Evolutionary conservation across 2,888 invertebrate genomes (phyloP).

Genomic region (Clostera curtula): DNA sequence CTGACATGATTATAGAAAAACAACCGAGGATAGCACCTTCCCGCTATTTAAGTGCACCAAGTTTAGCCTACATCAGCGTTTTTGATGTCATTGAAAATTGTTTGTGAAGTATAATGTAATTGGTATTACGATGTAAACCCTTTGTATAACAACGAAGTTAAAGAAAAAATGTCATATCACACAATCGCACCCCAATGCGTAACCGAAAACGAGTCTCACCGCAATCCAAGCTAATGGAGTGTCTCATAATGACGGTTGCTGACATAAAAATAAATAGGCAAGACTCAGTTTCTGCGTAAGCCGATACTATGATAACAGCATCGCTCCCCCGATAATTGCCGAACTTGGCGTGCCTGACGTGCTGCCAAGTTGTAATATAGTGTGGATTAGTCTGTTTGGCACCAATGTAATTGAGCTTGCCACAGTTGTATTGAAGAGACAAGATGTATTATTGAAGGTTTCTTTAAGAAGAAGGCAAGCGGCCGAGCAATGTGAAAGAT

Average conservation of each 20-base stretch:
- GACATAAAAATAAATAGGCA: conserved; percentile 76
- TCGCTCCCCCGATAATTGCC: conserved; percentile 72
- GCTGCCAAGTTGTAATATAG: conserved; percentile 46
- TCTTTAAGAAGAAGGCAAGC: no score
- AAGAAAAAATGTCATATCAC: conserved; percentile 39
- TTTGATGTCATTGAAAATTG: no score
- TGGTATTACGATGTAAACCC: conserved; percentile 34
- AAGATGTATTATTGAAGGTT: no score
- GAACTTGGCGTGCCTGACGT: conserved; percentile 52
- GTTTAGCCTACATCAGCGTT: no score
- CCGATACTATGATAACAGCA: conserved; percentile 75
- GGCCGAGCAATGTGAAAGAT: not conserved
- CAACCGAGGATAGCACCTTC: no score
- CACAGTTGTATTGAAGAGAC: no score
- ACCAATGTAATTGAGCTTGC: conserved; percentile 51
- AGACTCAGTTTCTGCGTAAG: conserved; percentile 75
- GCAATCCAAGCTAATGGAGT: conserved; percentile 76
- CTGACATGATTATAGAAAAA: no score
- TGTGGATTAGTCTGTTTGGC: conserved; percentile 54
- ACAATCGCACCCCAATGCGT: conserved; percentile 67
- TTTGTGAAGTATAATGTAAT: no score
- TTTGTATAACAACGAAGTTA: conserved; percentile 33
- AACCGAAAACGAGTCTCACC: conserved; percentile 70
- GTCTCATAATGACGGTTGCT: conserved; percentile 75
- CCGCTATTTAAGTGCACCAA: no score